Base-by-base conservation (phyloP, 1,140 invertebrate genomes). In the Uloborus diversus region DNA sequence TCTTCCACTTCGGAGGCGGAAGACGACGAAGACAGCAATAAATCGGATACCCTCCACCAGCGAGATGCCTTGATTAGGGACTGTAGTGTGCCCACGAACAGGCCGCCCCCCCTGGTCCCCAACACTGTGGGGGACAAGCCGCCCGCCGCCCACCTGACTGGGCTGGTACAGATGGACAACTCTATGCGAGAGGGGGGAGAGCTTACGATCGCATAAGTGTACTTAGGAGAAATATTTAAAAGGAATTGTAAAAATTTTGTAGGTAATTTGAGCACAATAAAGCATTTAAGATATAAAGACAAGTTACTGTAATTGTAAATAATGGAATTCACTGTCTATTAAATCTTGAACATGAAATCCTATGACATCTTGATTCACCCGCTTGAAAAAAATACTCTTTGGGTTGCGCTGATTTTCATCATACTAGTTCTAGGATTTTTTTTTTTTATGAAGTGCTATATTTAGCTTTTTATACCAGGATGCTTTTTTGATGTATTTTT, bases 1-100 rank as follows among this genome's bases (percentile, higher is more conserved):
- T 80, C 79, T 25, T 80, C 79, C 20, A 49, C 79, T n/a, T 80
- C 79, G 35, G 79, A 80, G 27, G 53, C 68, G 17, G 79, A 80
- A 25, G 79, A 80, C 57, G 64, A 69, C 20, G 76, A 69, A 30
- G 65, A 62, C 20, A 65, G 37, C 37, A 37, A 25, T 28, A 69
- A 61, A 62, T 56, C 47, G 20, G 57, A 56, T 23, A 32, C n/a
- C 27, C 17, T 53, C 25, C 62, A 78, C 9, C 73, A 78, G 13
- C 23, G 62, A 11, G 73, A 66, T 66, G 9, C 56, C 3, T 30
- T 73, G 28, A 14, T 49, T 3, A 14, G 56, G 9, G 70, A 73
- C 27, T 69, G 49, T 20, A 69, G 35, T 35, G 28, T 69, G 0
- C 35, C 66, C 0, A 62, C 56, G 25, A 73, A 73, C 33, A 73